A percentile compares a stretch with the other conserved stretches of the same genome.
Evolutionary conservation across 1,140 invertebrate species (phyloP).

Genomic region (Drosophila chauvacae): DNA sequence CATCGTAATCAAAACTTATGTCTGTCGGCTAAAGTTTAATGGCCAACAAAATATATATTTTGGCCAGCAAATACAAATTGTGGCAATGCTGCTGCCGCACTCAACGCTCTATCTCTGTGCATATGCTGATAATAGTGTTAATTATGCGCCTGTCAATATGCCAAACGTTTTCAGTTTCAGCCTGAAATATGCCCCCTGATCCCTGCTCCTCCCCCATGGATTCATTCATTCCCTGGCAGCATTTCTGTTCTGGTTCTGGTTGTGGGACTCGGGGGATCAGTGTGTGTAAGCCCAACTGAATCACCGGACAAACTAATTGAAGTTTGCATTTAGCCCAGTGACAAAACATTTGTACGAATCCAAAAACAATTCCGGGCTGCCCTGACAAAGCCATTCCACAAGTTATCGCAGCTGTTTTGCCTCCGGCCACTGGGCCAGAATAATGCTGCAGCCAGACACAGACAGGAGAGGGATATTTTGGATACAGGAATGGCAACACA

Average conservation of each 20-base stretch:
- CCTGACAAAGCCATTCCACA: constrained; percentile 43
- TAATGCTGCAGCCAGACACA: constrained; percentile 20
- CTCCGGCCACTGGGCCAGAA: constrained; percentile 1
- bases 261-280: constrained; percentile 16
- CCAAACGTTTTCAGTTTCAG: constrained; percentile 60
- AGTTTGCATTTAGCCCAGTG: constrained; percentile 66
- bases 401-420: constrained; percentile 51
- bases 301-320: constrained; percentile 63
- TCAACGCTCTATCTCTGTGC: constrained; percentile 23
- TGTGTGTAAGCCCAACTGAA: constrained; percentile 34
- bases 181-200: constrained; percentile 55
- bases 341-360: constrained; percentile 67
- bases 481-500: constrained; percentile 40
- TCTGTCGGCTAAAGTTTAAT: constrained; percentile 57
- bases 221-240: not conserved
- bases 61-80: constrained; percentile 29
- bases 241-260: constrained; percentile 14
- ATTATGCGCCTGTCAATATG: constrained; percentile 78
- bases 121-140: constrained; percentile 75
- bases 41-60: constrained; percentile 54
- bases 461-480: not conserved
- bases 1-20: constrained; percentile 68
- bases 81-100: constrained; percentile 20
- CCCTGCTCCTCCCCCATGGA: not conserved
- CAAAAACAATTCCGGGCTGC: constrained; percentile 41